Base-by-base conservation (phyloP, 1,140 invertebrate species). In the Lepidurus apus region DNA sequence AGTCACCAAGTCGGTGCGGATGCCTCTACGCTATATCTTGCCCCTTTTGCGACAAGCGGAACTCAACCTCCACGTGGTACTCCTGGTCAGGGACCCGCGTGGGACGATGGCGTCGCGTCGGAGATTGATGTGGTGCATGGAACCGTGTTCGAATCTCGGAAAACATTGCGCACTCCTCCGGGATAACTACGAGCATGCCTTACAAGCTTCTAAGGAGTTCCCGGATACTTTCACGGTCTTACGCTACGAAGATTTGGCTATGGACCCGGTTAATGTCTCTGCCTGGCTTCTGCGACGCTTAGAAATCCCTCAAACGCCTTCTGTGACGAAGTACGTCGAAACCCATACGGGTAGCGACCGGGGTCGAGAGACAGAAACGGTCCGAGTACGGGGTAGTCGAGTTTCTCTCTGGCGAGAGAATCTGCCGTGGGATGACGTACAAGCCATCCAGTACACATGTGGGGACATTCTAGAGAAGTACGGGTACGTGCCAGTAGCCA, bases 51-150 rank as follows among this genome's bases (percentile, higher is more conserved):
- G 34, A 42, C 10, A 17, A 8, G 7, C 1, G 1, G 74, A 42
- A 43, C 34, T 75, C 6, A 42, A 43, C 34, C 11, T 43, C 7
- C 42, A 73, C 42, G 44, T 77, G 17, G n/a, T 77, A 2, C 21
- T 44, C n/a, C 76, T 77, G 11, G 76, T 77, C n/a, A 42, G 76
- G 4, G 76, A 77, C 44, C 76, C 76, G 21, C 17, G 76, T 17
- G 76, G 43, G 21, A 65, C 47, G 13, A 74, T 77, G 17, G 13
- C 43, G 9, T 77, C 76, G 9, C 42, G 76, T 13, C 26, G 26
- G 13, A 17, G 13, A 24, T 8, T 5, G 17, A 26, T 11, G 1
- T 77, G 76, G 76, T 45, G 47, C 10, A 65, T 21, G 21, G 76
- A 21, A 13, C 6, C 17, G 7, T 65, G 53, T 21, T 10, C 53